Evolutionary conservation across 2,888 invertebrate species (phyloP).

Genomic region (Lithosia quadra): DNA sequence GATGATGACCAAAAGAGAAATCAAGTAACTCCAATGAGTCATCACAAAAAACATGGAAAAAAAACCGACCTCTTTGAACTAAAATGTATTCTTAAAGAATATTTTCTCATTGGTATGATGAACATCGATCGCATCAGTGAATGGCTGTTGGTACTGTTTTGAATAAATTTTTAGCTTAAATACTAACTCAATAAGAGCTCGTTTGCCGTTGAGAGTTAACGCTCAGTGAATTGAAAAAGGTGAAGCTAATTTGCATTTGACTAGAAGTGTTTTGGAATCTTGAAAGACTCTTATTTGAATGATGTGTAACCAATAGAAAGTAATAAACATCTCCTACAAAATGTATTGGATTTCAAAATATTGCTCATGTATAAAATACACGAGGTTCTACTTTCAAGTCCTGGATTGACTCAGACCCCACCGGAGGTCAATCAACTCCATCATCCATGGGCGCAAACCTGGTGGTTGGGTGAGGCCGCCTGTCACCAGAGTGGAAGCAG

Average conservation of each 20-base stretch:
- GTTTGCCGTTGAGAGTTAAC: constrained; percentile 71
- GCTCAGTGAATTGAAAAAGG: constrained; percentile 78
- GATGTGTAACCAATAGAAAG: background rate
- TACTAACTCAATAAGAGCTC: constrained; percentile 79
- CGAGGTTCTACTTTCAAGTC: too few species aligned
- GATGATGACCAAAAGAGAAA: too few species aligned
- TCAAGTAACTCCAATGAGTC: too few species aligned
- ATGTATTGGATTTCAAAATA: too few species aligned
- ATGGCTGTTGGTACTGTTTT: constrained; percentile 72
- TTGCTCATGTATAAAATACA: too few species aligned
- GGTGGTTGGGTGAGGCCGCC: too few species aligned
- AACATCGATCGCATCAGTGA: constrained; percentile 59
- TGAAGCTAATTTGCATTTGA: constrained; percentile 76
- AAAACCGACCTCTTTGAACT: background rate
- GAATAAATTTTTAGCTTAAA: constrained; percentile 79
- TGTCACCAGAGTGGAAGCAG: too few species aligned
- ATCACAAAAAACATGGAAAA: background rate
- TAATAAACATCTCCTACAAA: background rate
- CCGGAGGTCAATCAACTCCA: too few species aligned
- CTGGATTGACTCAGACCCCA: too few species aligned
- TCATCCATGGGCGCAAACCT: too few species aligned
- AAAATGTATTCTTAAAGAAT: constrained; percentile 21
- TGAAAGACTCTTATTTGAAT: constrained; percentile 19
- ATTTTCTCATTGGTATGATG: constrained; percentile 73
- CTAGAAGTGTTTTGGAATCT: constrained; percentile 49